Base-by-base conservation (phyloP, 2,113 vertebrate genomes). In the Ammodramus savannarum region DNA sequence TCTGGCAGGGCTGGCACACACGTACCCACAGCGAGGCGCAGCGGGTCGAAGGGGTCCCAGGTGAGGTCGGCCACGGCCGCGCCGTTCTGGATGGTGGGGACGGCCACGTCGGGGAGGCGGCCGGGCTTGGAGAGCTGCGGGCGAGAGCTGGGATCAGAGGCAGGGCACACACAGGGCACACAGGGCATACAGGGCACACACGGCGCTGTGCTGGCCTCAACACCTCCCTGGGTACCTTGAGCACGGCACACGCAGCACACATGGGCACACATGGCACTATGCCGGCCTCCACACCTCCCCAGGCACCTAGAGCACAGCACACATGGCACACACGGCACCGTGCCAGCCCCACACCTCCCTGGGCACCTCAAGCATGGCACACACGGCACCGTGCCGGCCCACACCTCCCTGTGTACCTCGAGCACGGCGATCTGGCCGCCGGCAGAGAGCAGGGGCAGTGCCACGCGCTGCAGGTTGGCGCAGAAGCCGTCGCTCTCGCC, bases 401-500 rank as follows among this genome's bases (percentile, higher is more conserved):
- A 2, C 3, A 3, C 55, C 1, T 0, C 2, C 0, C 32, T 0
- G 0, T 5, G 46, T 93, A 99, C 99, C 99, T 99, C 99, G 2
- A 99, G 97, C 57, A 99, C 7, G 3, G 98, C 98, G 16, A 99
- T 99, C 97, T 99, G 99, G 26, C 99, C 99, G 1, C 99, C 99
- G 0, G 99, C 97, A 7, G 98, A 98, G 91, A 98, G 97, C 85
- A 99, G 97, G 3, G 99, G 99, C 58, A 99, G 97, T 1, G 99
- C 99, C 5, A 98, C 93, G 1, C 90, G 98, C 48, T 98, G 97
- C 25, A 44, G 89, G 96, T 99, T 99, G 87, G 98, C 97, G 10
- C 98, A 99, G 98, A 99, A 99, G 88, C 99, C 99, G 0, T 99
- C 98, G 0, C 98, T 97, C 96, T 99, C 99, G 1, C 99, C 99